These are phyloP conservation scores for Keiferia lycopersicella DNA, from an alignment of 2,888 invertebrate genomes.

Conservation along the genomic window DNA sequence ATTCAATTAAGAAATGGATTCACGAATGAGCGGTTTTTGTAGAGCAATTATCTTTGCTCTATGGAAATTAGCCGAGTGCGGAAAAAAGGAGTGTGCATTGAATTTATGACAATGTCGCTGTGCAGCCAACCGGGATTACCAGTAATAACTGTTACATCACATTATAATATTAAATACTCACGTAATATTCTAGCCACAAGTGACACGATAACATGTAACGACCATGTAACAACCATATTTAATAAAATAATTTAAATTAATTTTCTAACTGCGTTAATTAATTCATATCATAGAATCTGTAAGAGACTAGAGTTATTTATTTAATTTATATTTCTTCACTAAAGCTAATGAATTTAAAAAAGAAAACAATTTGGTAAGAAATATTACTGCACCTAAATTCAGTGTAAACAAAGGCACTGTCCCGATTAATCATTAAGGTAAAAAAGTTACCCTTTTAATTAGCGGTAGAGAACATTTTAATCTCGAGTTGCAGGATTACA, in stretches of 20 bases:
- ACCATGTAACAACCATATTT: not conserved
- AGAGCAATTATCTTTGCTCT: constrained; percentile 25
- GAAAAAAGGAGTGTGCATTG: constrained; percentile 28
- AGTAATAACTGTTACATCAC: constrained; percentile 22
- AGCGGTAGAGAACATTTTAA: constrained; percentile 72
- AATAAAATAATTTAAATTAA: constrained; percentile 9
- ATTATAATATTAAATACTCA: constrained; percentile 23
- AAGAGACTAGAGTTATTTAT: not conserved
- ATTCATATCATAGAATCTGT: not conserved
- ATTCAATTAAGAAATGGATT: constrained; percentile 24
- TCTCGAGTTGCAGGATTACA: constrained; percentile 71
- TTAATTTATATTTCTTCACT: not conserved
- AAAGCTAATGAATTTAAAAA: constrained; percentile 10
- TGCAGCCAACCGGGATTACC: constrained; percentile 28
- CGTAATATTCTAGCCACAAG: constrained; percentile 17
- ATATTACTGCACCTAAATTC: constrained; percentile 33
- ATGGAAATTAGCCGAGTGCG: constrained; percentile 26
- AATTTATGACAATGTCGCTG: constrained; percentile 27
- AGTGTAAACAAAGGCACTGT: constrained; percentile 44
- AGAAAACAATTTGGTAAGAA: constrained; percentile 21
- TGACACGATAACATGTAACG: constrained; percentile 6
- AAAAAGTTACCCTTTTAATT: constrained; percentile 78
- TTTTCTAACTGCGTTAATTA: not conserved
- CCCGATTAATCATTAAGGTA: constrained; percentile 66
- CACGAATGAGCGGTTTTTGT: constrained; percentile 21